phyloP scores from a whole-genome alignment of 2,888 invertebrate genomes.

The Polyploca ridens region DNA sequence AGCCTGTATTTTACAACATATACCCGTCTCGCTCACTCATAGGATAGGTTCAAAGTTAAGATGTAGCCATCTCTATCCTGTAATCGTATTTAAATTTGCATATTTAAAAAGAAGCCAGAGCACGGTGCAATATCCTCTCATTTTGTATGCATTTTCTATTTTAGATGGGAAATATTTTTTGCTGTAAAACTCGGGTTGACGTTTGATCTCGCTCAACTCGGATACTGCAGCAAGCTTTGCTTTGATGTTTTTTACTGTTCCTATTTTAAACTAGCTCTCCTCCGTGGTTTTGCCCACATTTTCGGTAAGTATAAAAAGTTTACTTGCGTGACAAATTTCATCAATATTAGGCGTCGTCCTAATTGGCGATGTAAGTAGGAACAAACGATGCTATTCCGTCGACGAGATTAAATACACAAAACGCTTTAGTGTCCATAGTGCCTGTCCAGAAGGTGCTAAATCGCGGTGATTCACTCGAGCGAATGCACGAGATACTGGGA shows the following conservation, averaged over 20 bases:
- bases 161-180: constrained; percentile 49
- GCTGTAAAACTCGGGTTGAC: constrained; percentile 27
- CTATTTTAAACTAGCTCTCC: constrained; percentile 4
- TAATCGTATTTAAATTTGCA: constrained; percentile 70
- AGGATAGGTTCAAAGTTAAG: constrained; percentile 18
- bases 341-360: too few relatives aligned
- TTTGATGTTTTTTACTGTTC: constrained; percentile 21
- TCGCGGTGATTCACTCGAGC: too few relatives aligned
- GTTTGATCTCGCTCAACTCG: constrained; percentile 32
- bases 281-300: too few relatives aligned
- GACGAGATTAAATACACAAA: too few relatives aligned
- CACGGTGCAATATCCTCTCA: constrained; percentile 61
- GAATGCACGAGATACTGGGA: too few relatives aligned
- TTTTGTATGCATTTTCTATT: constrained; percentile 62
- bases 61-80: constrained; percentile 42
- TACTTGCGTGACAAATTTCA: too few relatives aligned
- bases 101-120: constrained; percentile 59
- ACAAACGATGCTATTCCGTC: too few relatives aligned
- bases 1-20: constrained; percentile 21
- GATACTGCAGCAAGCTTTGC: constrained; percentile 18
- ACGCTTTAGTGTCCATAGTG: too few relatives aligned
- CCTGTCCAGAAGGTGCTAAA: too few relatives aligned
- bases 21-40: constrained; percentile 34
- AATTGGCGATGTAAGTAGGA: too few relatives aligned
- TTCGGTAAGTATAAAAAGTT: too few relatives aligned